Conservation (phyloP, 2,888 invertebrate species). For the Halocaridina rubra region DNA sequence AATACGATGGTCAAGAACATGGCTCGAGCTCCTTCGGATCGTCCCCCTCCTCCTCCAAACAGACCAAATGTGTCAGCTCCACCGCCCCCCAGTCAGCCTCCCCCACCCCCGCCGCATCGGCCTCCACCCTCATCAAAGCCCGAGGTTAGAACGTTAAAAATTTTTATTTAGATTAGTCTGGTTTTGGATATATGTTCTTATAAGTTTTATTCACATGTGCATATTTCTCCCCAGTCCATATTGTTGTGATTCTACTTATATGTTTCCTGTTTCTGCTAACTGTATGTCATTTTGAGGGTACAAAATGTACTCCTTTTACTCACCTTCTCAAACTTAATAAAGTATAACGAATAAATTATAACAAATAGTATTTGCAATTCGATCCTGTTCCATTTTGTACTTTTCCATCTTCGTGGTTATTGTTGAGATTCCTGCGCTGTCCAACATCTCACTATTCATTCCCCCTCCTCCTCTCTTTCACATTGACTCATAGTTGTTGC, state of each 20-base stretch:
- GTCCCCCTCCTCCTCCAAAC: conserved; percentile 42
- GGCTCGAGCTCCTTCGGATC: conserved; percentile 26
- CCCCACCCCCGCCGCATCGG: conserved; percentile 41
- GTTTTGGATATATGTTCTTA: too few relatives aligned
- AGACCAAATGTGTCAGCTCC: conserved; percentile 24
- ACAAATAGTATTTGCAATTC: too few relatives aligned
- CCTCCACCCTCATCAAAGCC: conserved; percentile 29
- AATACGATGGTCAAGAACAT: conserved; percentile 15
- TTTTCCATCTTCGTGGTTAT: neutral
- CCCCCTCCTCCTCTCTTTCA: neutral
- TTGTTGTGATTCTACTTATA: too few relatives aligned
- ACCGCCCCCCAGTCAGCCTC: conserved; percentile 50
- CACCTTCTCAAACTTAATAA: too few relatives aligned
- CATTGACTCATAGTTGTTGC: neutral
- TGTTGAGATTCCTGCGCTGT: neutral
- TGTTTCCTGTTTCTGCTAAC: too few relatives aligned
- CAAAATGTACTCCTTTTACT: too few relatives aligned
- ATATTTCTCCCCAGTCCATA: too few relatives aligned
- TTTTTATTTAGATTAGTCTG: too few relatives aligned
- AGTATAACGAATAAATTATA: too few relatives aligned
- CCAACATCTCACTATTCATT: neutral
- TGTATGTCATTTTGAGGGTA: too few relatives aligned
- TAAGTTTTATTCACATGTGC: too few relatives aligned
- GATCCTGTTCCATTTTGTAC: too few relatives aligned
- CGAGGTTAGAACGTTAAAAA: conserved; percentile 30